Evolutionary conservation across 1,140 invertebrate species (phyloP).

Genomic region (Ditylenchus dipsaci): DNA sequence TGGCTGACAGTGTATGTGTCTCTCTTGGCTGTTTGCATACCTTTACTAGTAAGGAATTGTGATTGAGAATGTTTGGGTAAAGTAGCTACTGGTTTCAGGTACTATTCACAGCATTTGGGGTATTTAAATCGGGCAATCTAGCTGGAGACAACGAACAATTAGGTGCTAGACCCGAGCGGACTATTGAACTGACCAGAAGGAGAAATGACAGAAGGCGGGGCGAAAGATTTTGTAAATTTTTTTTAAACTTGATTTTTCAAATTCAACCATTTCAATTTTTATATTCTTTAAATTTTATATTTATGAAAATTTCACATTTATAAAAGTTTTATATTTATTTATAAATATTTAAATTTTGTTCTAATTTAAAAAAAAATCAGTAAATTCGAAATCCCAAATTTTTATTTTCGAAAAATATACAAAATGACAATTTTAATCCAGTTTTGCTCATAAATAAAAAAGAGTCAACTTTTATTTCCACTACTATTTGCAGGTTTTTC

Average conservation of each 20-base stretch:
- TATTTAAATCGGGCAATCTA: conserved; percentile 55
- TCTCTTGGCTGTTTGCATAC: conserved; percentile 48
- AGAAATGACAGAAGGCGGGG: not conserved
- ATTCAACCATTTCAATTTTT: not conserved
- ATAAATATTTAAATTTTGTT: no score
- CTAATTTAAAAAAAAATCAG: no score
- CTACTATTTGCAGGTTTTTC: conserved; percentile 30
- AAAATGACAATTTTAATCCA: no score
- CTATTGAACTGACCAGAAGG: conserved; percentile 35
- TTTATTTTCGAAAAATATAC: no score
- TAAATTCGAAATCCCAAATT: no score
- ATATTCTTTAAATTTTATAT: no score
- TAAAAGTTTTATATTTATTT: no score
- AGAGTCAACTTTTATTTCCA: no score
- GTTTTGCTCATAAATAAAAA: no score
- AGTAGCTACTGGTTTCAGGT: conserved; percentile 20
- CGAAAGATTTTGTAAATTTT: conserved; percentile 14
- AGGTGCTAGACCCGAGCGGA: conserved; percentile 40
- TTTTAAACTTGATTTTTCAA: no score
- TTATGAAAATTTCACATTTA: no score
- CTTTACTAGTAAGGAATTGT: conserved; percentile 36
- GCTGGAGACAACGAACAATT: conserved; percentile 55
- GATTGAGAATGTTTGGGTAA: not conserved
- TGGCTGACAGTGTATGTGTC: conserved; percentile 46
- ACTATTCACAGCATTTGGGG: conserved; percentile 39